Percentiles rank a stretch among this genome's conserved stretches.
These are phyloP conservation scores for Phyllotis vaccarum DNA, from an alignment of 2,797 vertebrate species.

Conservation along the genomic window DNA sequence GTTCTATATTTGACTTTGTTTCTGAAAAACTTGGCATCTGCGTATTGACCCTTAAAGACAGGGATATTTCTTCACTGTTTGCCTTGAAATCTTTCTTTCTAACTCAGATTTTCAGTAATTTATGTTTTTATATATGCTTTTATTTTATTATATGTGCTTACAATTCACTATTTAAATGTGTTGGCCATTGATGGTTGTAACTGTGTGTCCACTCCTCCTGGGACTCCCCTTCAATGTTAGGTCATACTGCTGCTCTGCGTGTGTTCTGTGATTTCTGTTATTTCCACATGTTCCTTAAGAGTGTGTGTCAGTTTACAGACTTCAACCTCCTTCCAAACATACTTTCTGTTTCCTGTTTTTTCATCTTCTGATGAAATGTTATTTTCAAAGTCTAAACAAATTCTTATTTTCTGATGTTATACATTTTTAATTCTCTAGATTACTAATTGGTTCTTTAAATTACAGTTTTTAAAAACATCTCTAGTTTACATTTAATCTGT, in stretches of 20 bases:
- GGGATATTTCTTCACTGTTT: background rate
- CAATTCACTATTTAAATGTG: background rate
- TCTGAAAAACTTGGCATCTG: background rate
- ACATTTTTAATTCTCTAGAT: background rate
- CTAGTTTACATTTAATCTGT: background rate
- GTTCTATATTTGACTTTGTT: background rate
- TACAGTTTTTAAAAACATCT: background rate
- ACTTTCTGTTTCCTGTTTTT: background rate
- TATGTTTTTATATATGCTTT: background rate
- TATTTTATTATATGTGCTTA: background rate
- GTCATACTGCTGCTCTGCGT: accelerated
- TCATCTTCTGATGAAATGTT: background rate
- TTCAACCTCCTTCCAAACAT: background rate
- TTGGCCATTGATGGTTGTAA: background rate
- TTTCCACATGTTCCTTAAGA: background rate
- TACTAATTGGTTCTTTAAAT: background rate
- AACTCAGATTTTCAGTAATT: background rate
- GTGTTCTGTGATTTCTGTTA: background rate
- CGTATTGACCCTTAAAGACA: background rate
- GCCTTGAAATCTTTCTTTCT: background rate
- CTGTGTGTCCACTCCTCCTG: background rate
- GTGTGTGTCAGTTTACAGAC: background rate
- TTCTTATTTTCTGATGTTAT: background rate
- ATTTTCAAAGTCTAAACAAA: background rate
- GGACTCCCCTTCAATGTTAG: accelerated